Base-by-base conservation (phyloP, 2,888 invertebrate species). In the Zygogramma bicolorata region DNA sequence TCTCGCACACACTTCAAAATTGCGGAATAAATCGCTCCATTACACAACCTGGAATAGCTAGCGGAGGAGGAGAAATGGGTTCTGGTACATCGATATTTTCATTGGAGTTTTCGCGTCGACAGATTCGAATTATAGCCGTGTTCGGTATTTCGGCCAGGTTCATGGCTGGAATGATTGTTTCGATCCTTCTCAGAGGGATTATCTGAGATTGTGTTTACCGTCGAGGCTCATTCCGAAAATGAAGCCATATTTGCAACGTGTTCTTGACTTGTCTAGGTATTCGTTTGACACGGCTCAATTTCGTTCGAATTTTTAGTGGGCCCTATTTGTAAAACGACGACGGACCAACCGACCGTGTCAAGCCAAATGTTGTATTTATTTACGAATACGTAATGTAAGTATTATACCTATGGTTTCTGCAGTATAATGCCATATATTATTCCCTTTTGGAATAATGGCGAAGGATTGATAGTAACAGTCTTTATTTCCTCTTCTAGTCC, bases 81-180 rank as follows among this genome's bases (percentile, higher is more conserved):
- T 46, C 15, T 53, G 34, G 22, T 2, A 40, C 46, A 60, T 59
- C 58, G 38, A 59, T n/a, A 22, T 67, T 46, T 67, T 67, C 46
- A 67, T 67, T 60, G n/a, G 49, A 69, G 59, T 67, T 69, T 53
- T 69, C 65, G 59, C 63, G 42, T 65, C 38, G 62, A 69, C 70
- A 34, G 29, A 70, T 42, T 59, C 46, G 42, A 34, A 70, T 70
- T 70, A 59, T 29, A n/a, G 53, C 53, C 22, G 13, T 53, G 27
- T 53, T 25, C 15, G 25, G 53, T 58, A 69, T 20, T 42, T 69
- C 34, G 58, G 2, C 42, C 58, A 34, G 8, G 27, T 20, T 53
- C 27, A 53, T n/a, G 57, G 8, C 38, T 46, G 46, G 29, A 49
- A 31, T 68, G 38, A 68, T 68, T 46, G 22, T 49, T 49, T n/a